phyloP scores from a whole-genome alignment of 2,888 invertebrate genomes.

The Nomada fabriciana region DNA sequence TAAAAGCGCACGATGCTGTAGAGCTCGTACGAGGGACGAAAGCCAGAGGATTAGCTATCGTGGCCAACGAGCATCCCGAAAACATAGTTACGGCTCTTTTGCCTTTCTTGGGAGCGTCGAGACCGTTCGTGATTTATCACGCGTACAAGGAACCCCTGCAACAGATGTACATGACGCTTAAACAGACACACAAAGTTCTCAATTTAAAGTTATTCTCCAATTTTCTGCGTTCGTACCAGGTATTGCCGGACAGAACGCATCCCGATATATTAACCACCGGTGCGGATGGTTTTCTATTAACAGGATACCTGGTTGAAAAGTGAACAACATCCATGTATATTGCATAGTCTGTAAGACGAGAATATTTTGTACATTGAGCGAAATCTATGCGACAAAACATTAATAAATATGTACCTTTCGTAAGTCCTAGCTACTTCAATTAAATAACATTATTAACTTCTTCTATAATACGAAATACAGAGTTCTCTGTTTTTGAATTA shows the following conservation, averaged over 20 bases:
- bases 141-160: conserved; percentile 93
- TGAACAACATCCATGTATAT: neutral
- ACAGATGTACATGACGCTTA: conserved; percentile 92
- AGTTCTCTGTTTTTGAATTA: too few species aligned
- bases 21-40: conserved; percentile 86
- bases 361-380: neutral
- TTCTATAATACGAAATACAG: too few species aligned
- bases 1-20: conserved; percentile 85
- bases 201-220: conserved; percentile 93
- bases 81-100: conserved; percentile 91
- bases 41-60: conserved; percentile 91
- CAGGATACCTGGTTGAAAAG: conserved; percentile 86
- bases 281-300: conserved; percentile 94
- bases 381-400: neutral
- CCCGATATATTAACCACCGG: conserved; percentile 96
- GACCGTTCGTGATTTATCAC: conserved; percentile 94
- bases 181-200: conserved; percentile 89
- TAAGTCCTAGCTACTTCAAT: conserved; percentile 9
- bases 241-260: conserved; percentile 95
- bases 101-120: conserved; percentile 91
- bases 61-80: conserved; percentile 94
- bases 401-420: conserved; percentile 11
- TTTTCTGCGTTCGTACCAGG: conserved; percentile 96
- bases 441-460: neutral
- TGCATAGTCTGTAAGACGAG: too few species aligned